Evolutionary conservation across 2,888 invertebrate genomes (phyloP), one percentile per base, ranked within the genome.

Genomic region (Drosophila macrothrix): DNA sequence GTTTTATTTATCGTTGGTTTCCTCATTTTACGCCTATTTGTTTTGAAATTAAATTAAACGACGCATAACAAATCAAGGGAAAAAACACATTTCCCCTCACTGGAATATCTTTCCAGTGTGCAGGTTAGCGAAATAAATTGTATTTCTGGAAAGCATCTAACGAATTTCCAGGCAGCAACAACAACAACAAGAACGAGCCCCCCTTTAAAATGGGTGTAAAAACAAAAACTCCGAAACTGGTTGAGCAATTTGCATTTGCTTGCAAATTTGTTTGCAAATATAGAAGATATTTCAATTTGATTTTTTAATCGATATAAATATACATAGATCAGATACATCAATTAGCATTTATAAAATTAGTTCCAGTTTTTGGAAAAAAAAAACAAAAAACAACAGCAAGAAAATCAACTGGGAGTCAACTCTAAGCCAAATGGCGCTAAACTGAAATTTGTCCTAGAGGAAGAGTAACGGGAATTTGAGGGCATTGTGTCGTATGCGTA

Each of bases 1-100:
- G 67, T 82, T 83, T 88, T 84, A 78, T 89, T 88, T 89, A 89
- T 88, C 88, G 76, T 65, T 73, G 77, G 73, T 81, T 88, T 84
- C 79, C 83, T 80, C 88, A 89, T 88, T 89, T 77, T 82, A 79
- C 84, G 86, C 83, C 84, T 78, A 83, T 88, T 88, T 88, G 88
- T 90, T 88, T 88, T 89, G 84, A 83, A 89, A 88, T 82, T 64
- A 88, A 88, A 88, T 83, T 87, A 86, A 87, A 82, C 82, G 88
- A 78, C 84, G 83, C 83, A 87, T 80, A 78, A 74, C 82, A 82
- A 84, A 81, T 79, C 70, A 72, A 78, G 54, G 67, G 69, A 64
- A 58, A 58, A 59, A 53, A 65, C 41, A 55, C 39, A 53, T 50
- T 60, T 60, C 14, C 35, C 50, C 35, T 50, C 4, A 16, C 16